Evolutionary conservation across 2,113 vertebrate genomes (phyloP).

Genomic region (Polyodon spathula): DNA sequence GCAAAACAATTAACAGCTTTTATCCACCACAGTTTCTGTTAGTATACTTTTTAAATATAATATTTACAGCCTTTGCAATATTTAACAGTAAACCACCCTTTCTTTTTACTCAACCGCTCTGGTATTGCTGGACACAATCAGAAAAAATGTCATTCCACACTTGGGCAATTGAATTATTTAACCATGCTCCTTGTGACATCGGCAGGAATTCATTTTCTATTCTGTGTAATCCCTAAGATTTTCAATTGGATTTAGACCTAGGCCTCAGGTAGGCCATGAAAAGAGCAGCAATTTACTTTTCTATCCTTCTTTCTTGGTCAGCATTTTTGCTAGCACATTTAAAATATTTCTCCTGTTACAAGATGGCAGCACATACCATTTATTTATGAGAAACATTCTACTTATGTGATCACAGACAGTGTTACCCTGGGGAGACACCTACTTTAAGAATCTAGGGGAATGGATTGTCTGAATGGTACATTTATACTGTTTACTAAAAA

Average conservation of each 20-base stretch:
- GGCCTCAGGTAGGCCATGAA: constrained; percentile 26
- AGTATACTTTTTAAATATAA: too few species aligned
- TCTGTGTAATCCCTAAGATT: constrained; percentile 25
- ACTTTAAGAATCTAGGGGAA: too few species aligned
- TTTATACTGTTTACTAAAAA: too few species aligned
- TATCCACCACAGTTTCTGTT: too few species aligned
- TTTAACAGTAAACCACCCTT: constrained; percentile 28
- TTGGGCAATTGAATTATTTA: constrained; percentile 41
- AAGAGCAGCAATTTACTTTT: constrained; percentile 41
- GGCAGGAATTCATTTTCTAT: constrained; percentile 38
- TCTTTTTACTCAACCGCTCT: constrained; percentile 26
- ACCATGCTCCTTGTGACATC: constrained; percentile 36
- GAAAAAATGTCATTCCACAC: constrained; percentile 42
- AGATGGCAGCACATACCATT: too few species aligned
- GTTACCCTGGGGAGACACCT: too few species aligned
- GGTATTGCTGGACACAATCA: constrained; percentile 33
- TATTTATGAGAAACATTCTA: too few species aligned
- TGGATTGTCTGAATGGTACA: too few species aligned
- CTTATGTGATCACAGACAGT: too few species aligned
- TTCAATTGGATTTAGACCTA: constrained; percentile 43
- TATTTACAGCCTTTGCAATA: not conserved
- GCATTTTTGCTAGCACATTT: not conserved
- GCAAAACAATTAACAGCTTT: too few species aligned
- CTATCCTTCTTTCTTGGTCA: not conserved
- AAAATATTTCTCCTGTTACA: not conserved